Base-by-base conservation (phyloP, 1,140 invertebrate genomes). In the Phthorimaea operculella region DNA sequence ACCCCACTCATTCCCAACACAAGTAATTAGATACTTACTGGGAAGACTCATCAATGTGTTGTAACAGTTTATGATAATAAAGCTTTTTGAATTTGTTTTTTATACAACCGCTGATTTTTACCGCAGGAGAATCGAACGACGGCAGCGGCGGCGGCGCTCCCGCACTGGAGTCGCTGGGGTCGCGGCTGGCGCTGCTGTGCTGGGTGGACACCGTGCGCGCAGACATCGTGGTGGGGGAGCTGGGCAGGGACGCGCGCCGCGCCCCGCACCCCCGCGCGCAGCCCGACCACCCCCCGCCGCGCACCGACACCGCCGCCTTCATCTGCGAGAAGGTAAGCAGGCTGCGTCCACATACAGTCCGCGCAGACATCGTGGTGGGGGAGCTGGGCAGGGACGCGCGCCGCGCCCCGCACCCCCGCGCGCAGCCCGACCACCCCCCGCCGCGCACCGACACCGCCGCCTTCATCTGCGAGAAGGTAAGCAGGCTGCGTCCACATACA, bases 341-440 rank as follows among this genome's bases (percentile, higher is more conserved):
- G 21, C 6, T 28, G 6, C 21, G 21, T 28, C 21, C 6, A n/a
- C n/a, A n/a, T n/a, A n/a, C 21, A 28, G 6, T 28, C 21, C 21
- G 94, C 58, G 95, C 98, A 55, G 95, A 98, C 76, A 98, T 98
- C 74, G 95, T 97, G 15, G 96, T 98, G 54, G 94, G 93, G 68
- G 93, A 95, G 79, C 90, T 91, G 66, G 11, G 18, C 14, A 1
- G 14, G 18, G 17, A 11, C 11, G 21, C 7, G 17, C 48, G 48
- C 10, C 18, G 48, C 48, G 18, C 17, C 4, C 9, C 48, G 21
- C 17, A 5, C 7, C 9, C 21, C 18, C 7, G 6, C 5, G 8
- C 42, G 6, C 5, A 9, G 12, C 44, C 16, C 39, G 87, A 90
- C 21, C 94, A 96, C 91, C 8, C 6, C 5, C 42, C 42, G 6